A percentile compares a stretch with the other conserved stretches of the same genome.
phyloP scores from a whole-genome alignment of 2,113 vertebrate genomes.

The Hippocampus mohnikei region DNA sequence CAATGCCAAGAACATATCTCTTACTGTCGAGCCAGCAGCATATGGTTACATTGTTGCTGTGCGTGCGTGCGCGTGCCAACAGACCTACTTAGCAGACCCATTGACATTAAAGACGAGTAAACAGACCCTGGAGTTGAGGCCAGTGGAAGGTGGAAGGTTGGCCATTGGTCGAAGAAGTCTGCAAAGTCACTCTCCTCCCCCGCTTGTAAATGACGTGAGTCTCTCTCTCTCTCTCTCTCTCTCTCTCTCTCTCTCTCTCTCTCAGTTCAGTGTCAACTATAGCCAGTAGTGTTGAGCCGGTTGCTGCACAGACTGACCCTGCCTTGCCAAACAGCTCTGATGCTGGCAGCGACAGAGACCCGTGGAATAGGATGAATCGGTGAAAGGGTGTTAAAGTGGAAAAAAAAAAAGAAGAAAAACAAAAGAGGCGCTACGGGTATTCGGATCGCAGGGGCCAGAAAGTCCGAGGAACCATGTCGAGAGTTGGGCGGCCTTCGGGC shows the following conservation, averaged over 20 bases:
- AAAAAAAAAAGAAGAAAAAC: background rate
- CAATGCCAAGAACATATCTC: background rate
- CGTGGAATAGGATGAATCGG: background rate
- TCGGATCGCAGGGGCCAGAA: background rate
- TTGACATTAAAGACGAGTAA: conserved; percentile 50
- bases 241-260: conserved; percentile 8
- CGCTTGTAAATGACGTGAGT: conserved; percentile 30
- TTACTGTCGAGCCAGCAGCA: conserved; percentile 19
- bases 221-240: background rate
- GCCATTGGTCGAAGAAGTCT: conserved; percentile 32
- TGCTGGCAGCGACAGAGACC: conserved; percentile 9
- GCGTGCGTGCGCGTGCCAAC: background rate
- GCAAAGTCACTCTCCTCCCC: conserved; percentile 32
- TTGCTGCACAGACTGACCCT: conserved; percentile 12
- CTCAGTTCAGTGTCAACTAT: background rate
- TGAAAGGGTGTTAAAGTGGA: background rate
- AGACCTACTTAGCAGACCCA: conserved; percentile 42
- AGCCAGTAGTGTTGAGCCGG: conserved; percentile 21
- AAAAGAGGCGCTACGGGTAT: background rate
- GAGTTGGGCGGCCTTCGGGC: conserved; percentile 14
- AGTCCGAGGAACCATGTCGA: background rate
- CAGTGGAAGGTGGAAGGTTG: background rate
- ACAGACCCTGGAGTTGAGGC: conserved; percentile 26
- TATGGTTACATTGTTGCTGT: background rate
- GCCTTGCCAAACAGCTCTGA: background rate